Conservation (phyloP, 2,888 invertebrate species). For the Acheta domesticus region DNA sequence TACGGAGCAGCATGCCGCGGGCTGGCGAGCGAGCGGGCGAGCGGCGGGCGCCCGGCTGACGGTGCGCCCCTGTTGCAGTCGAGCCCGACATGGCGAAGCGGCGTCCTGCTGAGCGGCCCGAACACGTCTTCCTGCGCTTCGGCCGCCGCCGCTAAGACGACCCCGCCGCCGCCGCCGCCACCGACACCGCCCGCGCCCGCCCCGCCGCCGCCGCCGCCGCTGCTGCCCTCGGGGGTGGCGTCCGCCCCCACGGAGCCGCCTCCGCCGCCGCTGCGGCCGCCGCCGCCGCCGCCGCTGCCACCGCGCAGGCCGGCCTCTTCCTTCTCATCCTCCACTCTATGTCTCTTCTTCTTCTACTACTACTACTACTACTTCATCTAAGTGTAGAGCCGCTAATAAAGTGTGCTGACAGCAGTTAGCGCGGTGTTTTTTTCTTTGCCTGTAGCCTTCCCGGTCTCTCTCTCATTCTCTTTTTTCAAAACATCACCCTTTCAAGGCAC, state of each 20-base stretch:
- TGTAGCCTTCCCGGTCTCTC: neutral
- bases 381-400: slow-evolving; percentile 9
- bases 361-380: neutral
- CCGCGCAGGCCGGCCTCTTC: neutral
- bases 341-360: no score
- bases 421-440: neutral
- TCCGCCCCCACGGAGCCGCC: neutral
- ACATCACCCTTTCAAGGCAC: neutral
- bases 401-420: slow-evolving; percentile 18
- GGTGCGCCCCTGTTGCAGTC: no score
- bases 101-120: no score
- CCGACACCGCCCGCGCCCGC: neutral
- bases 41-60: no score
- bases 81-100: no score
- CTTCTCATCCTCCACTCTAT: no score
- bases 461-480: neutral
- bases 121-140: no score
- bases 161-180: neutral
- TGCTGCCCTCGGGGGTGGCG: neutral
- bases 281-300: neutral
- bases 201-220: neutral
- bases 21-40: no score
- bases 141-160: no score
- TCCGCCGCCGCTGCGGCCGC: neutral
- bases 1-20: no score